A percentile compares a stretch with the other conserved stretches of the same genome.
Conservation (phyloP, 2,797 vertebrate genomes). For the Urocyon cinereoargenteus region DNA sequence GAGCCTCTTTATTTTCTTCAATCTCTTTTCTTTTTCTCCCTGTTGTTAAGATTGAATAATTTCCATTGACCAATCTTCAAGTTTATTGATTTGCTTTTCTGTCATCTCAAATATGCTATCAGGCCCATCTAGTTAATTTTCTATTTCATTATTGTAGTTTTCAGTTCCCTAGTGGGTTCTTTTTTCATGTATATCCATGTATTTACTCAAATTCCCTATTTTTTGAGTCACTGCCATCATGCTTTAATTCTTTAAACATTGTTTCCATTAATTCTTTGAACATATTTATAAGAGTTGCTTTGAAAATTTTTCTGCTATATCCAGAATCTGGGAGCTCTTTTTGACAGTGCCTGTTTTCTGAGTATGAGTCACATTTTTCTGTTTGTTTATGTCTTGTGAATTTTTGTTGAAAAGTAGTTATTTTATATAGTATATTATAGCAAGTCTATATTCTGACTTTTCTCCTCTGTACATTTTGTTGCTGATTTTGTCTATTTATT, state of each 20-base stretch:
- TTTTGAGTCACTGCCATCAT: neutral
- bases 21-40: neutral
- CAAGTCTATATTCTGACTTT: neutral
- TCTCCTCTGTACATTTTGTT: neutral
- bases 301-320: neutral
- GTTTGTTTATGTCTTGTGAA: neutral
- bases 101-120: neutral
- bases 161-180: neutral
- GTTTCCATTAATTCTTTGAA: neutral
- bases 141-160: neutral
- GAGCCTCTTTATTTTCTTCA: neutral
- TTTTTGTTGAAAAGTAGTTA: neutral
- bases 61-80: neutral
- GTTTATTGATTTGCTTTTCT: conserved; percentile 23
- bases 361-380: neutral
- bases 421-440: neutral
- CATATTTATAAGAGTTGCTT: neutral
- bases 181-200: neutral
- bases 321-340: neutral
- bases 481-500: neutral
- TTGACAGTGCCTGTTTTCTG: neutral
- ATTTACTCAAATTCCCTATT: neutral
- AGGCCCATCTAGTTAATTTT: neutral
- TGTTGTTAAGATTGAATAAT: neutral
- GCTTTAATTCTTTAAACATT: neutral